Evolutionary conservation across 2,113 vertebrate genomes (phyloP).

Genomic region (Sigmodon hispidus): DNA sequence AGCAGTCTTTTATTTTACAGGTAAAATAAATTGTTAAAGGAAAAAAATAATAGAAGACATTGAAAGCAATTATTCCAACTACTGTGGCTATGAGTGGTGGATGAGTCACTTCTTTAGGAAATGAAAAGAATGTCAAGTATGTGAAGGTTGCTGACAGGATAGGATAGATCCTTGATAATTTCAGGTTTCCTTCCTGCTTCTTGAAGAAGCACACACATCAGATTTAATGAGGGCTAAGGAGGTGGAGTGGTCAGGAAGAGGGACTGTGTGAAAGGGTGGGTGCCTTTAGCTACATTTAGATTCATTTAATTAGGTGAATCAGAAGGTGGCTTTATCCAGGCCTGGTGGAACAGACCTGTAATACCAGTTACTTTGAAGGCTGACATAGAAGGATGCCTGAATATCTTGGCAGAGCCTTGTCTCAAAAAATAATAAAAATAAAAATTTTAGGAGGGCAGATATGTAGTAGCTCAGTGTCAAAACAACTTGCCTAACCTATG

Average conservation of each 20-base stretch:
- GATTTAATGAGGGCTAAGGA: background rate
- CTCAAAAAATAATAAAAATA: background rate
- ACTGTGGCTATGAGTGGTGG: slow-evolving; percentile 5
- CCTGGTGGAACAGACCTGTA: background rate
- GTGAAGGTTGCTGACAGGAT: slow-evolving; percentile 42
- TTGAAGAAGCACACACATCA: background rate
- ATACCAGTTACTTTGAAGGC: background rate
- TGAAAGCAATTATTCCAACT: background rate
- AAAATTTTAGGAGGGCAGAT: background rate
- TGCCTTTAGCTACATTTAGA: background rate
- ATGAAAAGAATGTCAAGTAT: slow-evolving; percentile 69
- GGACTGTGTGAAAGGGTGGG: background rate
- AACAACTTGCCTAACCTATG: background rate
- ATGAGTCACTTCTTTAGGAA: slow-evolving; percentile 71
- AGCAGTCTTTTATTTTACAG: background rate
- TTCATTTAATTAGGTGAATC: slow-evolving; percentile 23
- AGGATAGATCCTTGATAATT: slow-evolving; percentile 42
- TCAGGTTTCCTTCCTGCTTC: slow-evolving; percentile 50
- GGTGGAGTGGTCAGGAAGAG: background rate
- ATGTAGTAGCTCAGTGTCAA: background rate
- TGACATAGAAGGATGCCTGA: background rate
- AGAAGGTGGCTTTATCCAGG: slow-evolving; percentile 1
- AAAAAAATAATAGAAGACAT: background rate
- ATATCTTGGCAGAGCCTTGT: background rate
- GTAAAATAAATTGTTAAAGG: slow-evolving; percentile 8